Evolutionary conservation across 2,797 vertebrate species (phyloP), one percentile per base, ranked within the genome.

Genomic region (Fundulus diaphanus): DNA sequence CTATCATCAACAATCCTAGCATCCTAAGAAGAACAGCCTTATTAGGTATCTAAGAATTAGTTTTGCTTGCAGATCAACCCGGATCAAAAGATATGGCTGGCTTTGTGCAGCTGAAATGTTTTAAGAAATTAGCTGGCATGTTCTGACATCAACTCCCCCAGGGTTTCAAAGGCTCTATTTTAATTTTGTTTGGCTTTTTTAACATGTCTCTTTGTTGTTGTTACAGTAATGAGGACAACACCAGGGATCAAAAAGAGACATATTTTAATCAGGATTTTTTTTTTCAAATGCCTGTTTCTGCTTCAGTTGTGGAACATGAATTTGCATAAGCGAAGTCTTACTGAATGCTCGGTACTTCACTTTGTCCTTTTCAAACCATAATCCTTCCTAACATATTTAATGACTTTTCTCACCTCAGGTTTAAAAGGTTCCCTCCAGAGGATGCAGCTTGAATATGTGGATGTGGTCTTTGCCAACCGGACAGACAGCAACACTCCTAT

Each of bases 401-500:
- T 69, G 48, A 67, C 31, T 57, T 24, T 4, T 83, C 74, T 85
- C 67, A 5, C 78, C 65, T 48, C 74, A 99, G 98, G 98, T 82
- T 92, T 99, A 57, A 98, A 95, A 84, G 96, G 96, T 68, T 99
- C 97, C 82, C 97, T 99, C 57, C 97, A 98, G 95, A 96, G 98
- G 90, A 95, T 99, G 94, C 98, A 99, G 85, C 94, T 99, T 3
- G 98, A 99, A 71, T 99, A 99, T 0, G 98, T 99, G 90, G 98
- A 99, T 8, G 98, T 99, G 15, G 98, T 99, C 74, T 99, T 99
- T 49, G 98, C 98, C 85, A 99, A 99, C 92, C 94, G 98, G 5
- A 97, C 98, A 0, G 98, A 99, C 93, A 96, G 93, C 86, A 99
- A 99, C 90, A 99, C 98, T 54, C 98, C 98, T 61, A 99, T 99